Evolutionary conservation across 2,888 invertebrate genomes (phyloP).

Genomic region (Sympetrum striolatum): DNA sequence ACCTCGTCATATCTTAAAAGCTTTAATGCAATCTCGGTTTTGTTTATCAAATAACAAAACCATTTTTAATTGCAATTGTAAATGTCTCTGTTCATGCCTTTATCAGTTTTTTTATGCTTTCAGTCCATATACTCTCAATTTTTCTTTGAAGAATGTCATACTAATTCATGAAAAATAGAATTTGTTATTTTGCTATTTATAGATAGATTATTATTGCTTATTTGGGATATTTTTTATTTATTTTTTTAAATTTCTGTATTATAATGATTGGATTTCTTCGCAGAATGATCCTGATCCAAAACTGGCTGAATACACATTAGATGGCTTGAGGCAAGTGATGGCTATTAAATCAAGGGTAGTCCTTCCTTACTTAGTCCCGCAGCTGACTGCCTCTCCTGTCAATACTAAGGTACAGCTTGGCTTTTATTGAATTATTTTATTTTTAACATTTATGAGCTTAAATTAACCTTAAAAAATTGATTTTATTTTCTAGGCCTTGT

Average conservation of each 20-base stretch:
- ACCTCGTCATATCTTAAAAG: too few species aligned
- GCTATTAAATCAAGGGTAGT: slow-evolving; percentile 95
- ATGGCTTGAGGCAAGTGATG: slow-evolving; percentile 96
- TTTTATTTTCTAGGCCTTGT: slow-evolving; percentile 68
- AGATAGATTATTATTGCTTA: background rate
- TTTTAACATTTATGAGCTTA: background rate
- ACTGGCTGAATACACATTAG: slow-evolving; percentile 87
- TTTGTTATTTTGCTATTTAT: background rate
- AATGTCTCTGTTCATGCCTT: too few species aligned
- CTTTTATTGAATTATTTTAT: background rate
- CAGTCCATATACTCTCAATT: too few species aligned
- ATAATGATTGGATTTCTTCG: slow-evolving; percentile 53
- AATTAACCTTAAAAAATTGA: background rate
- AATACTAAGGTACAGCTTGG: slow-evolving; percentile 72
- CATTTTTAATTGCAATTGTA: too few species aligned
- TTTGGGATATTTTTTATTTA: background rate
- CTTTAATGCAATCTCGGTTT: too few species aligned
- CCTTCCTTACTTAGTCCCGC: slow-evolving; percentile 94
- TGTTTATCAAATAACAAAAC: too few species aligned
- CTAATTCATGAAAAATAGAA: too few species aligned
- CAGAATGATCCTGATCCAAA: slow-evolving; percentile 79
- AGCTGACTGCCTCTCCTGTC: slow-evolving; percentile 86
- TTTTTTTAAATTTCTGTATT: too few species aligned
- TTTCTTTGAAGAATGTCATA: too few species aligned
- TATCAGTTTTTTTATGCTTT: too few species aligned